These are phyloP conservation scores for Euwallacea fornicatus DNA, from an alignment of 1,140 invertebrate species.

Conservation along the genomic window DNA sequence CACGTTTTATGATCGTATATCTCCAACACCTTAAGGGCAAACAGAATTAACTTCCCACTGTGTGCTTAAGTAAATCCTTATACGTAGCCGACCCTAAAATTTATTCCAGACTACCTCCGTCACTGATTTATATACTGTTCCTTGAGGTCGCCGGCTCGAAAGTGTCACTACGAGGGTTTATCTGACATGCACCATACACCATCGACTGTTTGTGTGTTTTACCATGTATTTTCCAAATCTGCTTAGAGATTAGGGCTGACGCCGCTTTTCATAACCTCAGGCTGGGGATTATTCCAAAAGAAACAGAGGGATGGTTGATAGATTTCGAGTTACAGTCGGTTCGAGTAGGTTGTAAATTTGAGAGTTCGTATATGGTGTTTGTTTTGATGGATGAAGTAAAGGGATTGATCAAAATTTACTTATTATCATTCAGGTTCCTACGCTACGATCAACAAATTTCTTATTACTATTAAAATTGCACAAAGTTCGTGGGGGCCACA, in stretches of 20 bases:
- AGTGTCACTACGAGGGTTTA: slow-evolving; percentile 20
- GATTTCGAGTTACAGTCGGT: too few species aligned
- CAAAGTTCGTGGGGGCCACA: too few species aligned
- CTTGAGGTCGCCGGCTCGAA: slow-evolving; percentile 11
- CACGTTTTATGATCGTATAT: background rate
- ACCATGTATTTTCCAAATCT: slow-evolving; percentile 23
- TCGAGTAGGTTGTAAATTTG: too few species aligned
- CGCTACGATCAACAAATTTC: too few species aligned
- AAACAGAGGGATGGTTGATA: too few species aligned
- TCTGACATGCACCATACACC: slow-evolving; percentile 22
- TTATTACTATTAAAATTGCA: too few species aligned
- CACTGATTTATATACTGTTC: slow-evolving; percentile 24
- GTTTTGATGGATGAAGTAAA: too few species aligned
- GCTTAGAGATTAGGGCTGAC: slow-evolving; percentile 19
- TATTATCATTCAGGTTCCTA: too few species aligned
- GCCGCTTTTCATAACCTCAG: slow-evolving; percentile 23
- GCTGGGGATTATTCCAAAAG: too few species aligned
- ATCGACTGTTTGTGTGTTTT: slow-evolving; percentile 27
- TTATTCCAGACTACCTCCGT: slow-evolving; percentile 20
- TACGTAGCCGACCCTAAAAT: slow-evolving; percentile 15
- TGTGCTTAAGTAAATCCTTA: slow-evolving; percentile 13
- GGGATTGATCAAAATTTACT: too few species aligned
- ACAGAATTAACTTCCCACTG: slow-evolving; percentile 10
- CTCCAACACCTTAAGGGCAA: slow-evolving; percentile 19
- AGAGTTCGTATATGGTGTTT: too few species aligned